Conservation (phyloP, 2,888 invertebrate genomes). For the Ophion costatus region DNA sequence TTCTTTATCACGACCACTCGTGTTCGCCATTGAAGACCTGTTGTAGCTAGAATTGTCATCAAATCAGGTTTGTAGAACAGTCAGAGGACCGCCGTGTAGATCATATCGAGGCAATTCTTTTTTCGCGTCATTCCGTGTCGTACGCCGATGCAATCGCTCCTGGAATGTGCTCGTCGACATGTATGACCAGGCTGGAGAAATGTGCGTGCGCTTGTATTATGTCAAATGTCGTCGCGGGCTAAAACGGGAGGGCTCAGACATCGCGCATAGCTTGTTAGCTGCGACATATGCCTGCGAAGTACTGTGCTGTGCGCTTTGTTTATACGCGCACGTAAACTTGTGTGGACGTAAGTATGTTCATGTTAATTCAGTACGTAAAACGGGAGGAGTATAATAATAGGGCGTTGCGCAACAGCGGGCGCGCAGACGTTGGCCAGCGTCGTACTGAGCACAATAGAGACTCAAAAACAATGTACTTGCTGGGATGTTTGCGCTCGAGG, state of each 20-base stretch:
- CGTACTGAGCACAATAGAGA: constrained; percentile 64
- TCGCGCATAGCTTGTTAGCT: constrained; percentile 28
- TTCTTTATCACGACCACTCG: too few species aligned
- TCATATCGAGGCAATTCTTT: too few species aligned
- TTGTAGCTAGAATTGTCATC: too few species aligned
- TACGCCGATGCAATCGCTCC: constrained; percentile 29
- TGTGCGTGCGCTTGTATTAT: constrained; percentile 33
- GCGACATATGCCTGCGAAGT: constrained; percentile 26
- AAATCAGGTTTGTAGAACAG: too few species aligned
- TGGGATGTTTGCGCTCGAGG: constrained; percentile 66
- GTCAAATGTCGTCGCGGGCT: constrained; percentile 44
- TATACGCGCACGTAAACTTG: constrained; percentile 25
- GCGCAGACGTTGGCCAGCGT: constrained; percentile 51
- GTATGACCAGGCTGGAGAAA: constrained; percentile 7
- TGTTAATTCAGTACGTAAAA: constrained; percentile 50
- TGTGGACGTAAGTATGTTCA: constrained; percentile 15
- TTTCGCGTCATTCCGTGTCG: constrained; percentile 31
- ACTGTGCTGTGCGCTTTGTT: constrained; percentile 24
- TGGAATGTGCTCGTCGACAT: constrained; percentile 36
- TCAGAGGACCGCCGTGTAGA: too few species aligned
- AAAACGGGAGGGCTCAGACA: constrained; percentile 28
- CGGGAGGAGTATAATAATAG: constrained; percentile 59
- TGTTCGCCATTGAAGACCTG: too few species aligned
- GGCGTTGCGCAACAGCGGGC: constrained; percentile 45
- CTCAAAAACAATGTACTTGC: constrained; percentile 72